Percentiles rank a stretch among this genome's conserved stretches.
These are phyloP conservation scores for Malthinus seriepunctatus DNA, from an alignment of 2,888 invertebrate genomes.

Conservation along the genomic window DNA sequence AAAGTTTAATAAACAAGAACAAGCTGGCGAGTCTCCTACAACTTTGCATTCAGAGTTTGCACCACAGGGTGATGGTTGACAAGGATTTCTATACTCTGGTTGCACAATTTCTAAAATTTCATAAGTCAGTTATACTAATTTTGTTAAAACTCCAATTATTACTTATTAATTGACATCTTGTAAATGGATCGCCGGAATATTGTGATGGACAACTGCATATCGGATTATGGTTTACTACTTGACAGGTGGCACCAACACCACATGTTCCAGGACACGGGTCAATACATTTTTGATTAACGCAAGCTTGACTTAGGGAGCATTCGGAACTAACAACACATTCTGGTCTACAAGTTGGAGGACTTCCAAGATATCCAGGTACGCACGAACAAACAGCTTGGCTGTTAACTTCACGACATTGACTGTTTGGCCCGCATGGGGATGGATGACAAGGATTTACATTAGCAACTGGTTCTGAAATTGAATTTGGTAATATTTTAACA, in stretches of 20 bases:
- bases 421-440: conserved; percentile 61
- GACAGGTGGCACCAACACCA: conserved; percentile 59
- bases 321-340: conserved; percentile 64
- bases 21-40: conserved; percentile 57
- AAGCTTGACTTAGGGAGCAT: conserved; percentile 60
- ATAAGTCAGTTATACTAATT: neutral
- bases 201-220: conserved; percentile 60
- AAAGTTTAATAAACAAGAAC: conserved; percentile 57
- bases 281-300: conserved; percentile 63
- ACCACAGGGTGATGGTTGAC: conserved; percentile 57
- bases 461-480: conserved; percentile 28
- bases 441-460: conserved; percentile 57
- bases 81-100: conserved; percentile 49
- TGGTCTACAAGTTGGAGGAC: conserved; percentile 61
- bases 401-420: conserved; percentile 60
- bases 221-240: conserved; percentile 63
- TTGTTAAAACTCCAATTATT: conserved; percentile 17
- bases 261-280: conserved; percentile 64
- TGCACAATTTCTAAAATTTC: conserved; percentile 17
- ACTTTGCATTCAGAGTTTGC: conserved; percentile 55
- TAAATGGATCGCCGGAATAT: conserved; percentile 67
- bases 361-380: conserved; percentile 59
- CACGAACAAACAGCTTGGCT: conserved; percentile 63
- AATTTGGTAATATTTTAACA: neutral
- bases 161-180: conserved; percentile 64